Base-by-base conservation (phyloP, 2,888 invertebrate genomes). In the Ornithoptera alexandrae region DNA sequence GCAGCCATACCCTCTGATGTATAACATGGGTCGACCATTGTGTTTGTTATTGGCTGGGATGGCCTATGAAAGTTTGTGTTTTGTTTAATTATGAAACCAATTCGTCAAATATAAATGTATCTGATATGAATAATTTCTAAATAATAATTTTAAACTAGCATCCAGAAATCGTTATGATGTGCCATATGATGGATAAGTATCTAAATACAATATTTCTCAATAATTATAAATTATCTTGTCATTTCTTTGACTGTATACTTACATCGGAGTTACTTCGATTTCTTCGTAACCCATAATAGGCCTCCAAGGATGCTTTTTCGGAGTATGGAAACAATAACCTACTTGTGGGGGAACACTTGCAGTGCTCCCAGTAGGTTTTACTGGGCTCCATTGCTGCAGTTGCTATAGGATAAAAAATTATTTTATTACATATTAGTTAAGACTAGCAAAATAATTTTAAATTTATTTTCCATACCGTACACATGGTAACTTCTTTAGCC, bases 231-330 rank as follows among this genome's bases (percentile, higher is more conserved):
- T 0, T 10, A 39, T 39, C 7, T 39, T 39, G 10, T 39, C 10
- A 39, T 10, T 39, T 39, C 39, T 10, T 39, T 39, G 10, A 10
- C 7, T 20, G 50, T 3, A 12, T 36, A 74, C 81, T 89, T 90
- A 95, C 95, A 96, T 90, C 65, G 96, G 95, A 70, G 94, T 95
- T 22, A 95, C 94, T 89, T 96, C 96, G 70, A 96, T 93, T 81
- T 94, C 95, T 87, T 97, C 96, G 83, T 95, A 97, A 66, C 96
- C 96, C 86, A 96, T 93, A 22, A 95, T 96, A 36, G 96, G 96
- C 71, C 96, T 92, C 97, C 97, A 97, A 22, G 96, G 96, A 84
- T 96, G 96, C 70, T 95, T 95, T 74, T 94, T 94, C 0, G 96
- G 95, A 1, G 96, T 94, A 87, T 96, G 94, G 84, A 95, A 95